Conservation (phyloP, 2,797 vertebrate species). For the Zalophus californianus region DNA sequence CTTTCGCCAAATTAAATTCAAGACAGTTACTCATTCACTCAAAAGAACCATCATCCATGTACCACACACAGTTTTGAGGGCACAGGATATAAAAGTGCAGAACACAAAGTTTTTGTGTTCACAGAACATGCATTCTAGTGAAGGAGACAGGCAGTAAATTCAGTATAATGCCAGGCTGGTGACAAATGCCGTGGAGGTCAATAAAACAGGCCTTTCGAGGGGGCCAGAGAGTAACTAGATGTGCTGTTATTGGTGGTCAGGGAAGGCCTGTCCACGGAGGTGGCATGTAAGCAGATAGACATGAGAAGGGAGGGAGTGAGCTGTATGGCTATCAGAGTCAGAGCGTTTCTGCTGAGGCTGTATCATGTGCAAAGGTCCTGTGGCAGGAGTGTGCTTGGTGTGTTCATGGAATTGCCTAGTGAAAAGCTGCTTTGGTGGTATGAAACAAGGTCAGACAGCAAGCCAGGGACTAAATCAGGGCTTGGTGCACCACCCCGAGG, state of each 20-base stretch:
- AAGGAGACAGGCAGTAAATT: not conserved
- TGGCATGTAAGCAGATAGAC: not conserved
- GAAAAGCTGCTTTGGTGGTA: not conserved
- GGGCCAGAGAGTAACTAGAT: not conserved
- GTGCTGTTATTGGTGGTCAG: not conserved
- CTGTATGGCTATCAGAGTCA: fast-evolving
- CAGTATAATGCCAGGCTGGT: not conserved
- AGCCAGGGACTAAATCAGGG: not conserved
- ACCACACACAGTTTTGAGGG: not conserved
- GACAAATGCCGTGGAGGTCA: not conserved
- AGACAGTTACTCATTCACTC: not conserved
- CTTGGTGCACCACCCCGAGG: not conserved
- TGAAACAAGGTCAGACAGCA: not conserved
- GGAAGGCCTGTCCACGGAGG: not conserved
- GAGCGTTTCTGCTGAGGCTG: not conserved
- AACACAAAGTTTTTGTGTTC: too few species aligned
- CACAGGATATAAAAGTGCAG: not conserved
- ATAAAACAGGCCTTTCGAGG: not conserved
- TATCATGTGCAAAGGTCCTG: not conserved
- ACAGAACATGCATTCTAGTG: not conserved
- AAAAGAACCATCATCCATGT: not conserved
- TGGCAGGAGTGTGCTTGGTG: not conserved
- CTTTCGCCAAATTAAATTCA: not conserved
- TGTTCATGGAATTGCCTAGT: not conserved
- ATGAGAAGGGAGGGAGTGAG: not conserved